Conservation (phyloP, 2,113 vertebrate species). For the Urocolius indicus region DNA sequence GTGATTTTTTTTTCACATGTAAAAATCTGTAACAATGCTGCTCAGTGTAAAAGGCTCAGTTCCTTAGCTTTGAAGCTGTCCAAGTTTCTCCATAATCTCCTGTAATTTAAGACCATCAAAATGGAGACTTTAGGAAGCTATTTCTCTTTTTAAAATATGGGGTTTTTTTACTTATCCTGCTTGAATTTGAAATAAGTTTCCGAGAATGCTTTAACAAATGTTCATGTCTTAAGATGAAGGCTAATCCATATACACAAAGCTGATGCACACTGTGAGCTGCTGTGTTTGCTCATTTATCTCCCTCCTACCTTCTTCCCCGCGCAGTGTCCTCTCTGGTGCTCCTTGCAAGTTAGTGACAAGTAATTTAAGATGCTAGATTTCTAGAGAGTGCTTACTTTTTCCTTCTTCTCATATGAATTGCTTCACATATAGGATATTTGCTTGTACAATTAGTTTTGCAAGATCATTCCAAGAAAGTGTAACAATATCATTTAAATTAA, state of each 20-base stretch:
- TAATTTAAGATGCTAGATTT: neutral
- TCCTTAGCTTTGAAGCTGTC: neutral
- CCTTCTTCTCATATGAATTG: neutral
- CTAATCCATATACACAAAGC: neutral
- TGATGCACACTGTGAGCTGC: neutral
- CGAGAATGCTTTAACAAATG: neutral
- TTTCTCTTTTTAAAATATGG: neutral
- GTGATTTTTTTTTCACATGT: neutral
- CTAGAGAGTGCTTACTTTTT: neutral
- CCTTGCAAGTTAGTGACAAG: neutral
- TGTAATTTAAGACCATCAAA: neutral
- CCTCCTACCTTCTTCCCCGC: neutral
- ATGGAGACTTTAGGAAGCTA: neutral
- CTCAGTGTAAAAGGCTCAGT: neutral
- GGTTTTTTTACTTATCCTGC: neutral
- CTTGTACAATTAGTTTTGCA: neutral
- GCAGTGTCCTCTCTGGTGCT: accelerated
- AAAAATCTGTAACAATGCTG: neutral
- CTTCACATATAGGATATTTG: neutral
- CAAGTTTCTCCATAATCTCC: neutral
- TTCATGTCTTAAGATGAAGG: neutral
- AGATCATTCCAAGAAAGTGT: neutral
- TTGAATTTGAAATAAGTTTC: neutral
- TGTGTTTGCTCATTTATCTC: accelerated
- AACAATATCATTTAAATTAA: neutral